Evolutionary conservation across 2,797 vertebrate species (phyloP).

Genomic region (Crenuchus spilurus): DNA sequence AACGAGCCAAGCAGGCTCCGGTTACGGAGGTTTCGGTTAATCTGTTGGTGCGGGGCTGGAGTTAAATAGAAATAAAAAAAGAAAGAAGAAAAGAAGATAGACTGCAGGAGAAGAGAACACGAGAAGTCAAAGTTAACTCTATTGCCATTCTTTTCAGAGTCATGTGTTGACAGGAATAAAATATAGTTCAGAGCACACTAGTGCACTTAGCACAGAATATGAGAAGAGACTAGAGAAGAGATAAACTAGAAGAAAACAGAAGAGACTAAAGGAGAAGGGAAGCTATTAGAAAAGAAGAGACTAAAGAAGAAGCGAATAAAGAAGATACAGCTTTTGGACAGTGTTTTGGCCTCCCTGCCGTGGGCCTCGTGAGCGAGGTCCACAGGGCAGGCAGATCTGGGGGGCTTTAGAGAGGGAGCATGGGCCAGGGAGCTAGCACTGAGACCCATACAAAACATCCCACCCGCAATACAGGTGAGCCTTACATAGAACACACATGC

Average conservation of each 20-base stretch:
- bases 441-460: constrained; percentile 70
- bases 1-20: constrained; percentile 43
- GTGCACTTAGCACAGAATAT: too few species aligned
- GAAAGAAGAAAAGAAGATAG: neutral
- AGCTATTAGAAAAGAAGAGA: too few species aligned
- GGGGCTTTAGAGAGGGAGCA: constrained; percentile 64
- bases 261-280: too few species aligned
- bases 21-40: constrained; percentile 39
- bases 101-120: neutral
- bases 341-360: constrained; percentile 55
- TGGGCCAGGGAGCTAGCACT: constrained; percentile 75
- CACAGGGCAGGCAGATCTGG: constrained; percentile 55
- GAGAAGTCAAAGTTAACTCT: neutral
- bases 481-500: neutral
- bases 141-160: too few species aligned
- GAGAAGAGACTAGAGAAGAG: neutral
- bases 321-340: neutral
- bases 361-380: constrained; percentile 65
- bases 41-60: constrained; percentile 23
- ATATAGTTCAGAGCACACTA: too few species aligned
- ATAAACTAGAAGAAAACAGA: neutral
- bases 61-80: neutral
- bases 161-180: too few species aligned
- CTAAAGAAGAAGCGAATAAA: too few species aligned
- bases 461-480: constrained; percentile 71